Base-by-base conservation (phyloP, 2,113 vertebrate species). In the Catharus bicknelli region DNA sequence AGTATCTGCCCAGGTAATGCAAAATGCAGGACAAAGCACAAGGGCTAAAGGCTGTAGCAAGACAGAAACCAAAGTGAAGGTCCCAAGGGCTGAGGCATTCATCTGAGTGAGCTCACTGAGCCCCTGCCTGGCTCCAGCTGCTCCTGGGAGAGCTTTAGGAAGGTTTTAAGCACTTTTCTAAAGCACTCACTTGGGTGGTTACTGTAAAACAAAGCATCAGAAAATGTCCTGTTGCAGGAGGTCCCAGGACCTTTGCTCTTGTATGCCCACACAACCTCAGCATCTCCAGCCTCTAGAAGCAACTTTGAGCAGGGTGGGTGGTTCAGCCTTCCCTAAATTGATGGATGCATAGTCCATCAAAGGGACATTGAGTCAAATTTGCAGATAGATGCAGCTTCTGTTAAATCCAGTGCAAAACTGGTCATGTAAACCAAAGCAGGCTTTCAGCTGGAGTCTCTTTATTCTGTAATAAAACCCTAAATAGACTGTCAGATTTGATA, bases 401-500 rank as follows among this genome's bases (percentile, higher is more conserved):
- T 32, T 51, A 40, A 13, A 48, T 27, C 26, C 23, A 29, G 32
- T 42, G 48, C 40, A n/a, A 92, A 72, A 10, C 17, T 2, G 8
- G 22, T 29, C 3, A 2, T 79, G 16, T 14, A 23, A 50, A 83
- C 55, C 45, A 81, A 93, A 94, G 64, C 50, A 88, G 70, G 62
- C 43, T 90, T 91, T 93, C 61, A 83, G 11, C 43, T 77, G 57
- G 48, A 73, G 69, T 45, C 83, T 93, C 94, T 95, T 95, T 94
- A 83, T 94, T 87, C 72, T 74, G 43, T 86, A 95, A 96, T 95
- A 94, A 94, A 89, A 83, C 85, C 57, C 62, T 92, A 94, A 73
- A 75, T 25, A 42, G 81, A 14, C 66, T 73, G 84, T 90, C 82
- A 75, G 90, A 70, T 88, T 74, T 93, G 20, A 94, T 93, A 91